Evolutionary conservation across 2,888 invertebrate species (phyloP).

Genomic region (Meteorus colon): DNA sequence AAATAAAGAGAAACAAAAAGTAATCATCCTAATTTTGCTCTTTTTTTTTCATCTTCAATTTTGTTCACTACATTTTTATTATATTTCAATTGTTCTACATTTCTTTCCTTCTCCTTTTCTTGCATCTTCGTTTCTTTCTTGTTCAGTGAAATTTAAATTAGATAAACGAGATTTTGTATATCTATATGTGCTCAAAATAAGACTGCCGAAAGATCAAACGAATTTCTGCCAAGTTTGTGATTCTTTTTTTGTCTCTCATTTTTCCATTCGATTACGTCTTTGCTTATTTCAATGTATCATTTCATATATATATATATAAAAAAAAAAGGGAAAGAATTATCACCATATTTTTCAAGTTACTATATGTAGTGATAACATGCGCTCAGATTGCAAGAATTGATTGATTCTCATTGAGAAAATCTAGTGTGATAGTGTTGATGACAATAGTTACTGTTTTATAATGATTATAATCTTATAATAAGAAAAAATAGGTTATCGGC

Average conservation of each 20-base stretch:
- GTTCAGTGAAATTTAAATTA: slow-evolving; percentile 11
- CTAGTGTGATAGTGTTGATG: slow-evolving; percentile 42
- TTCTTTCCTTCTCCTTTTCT: background rate
- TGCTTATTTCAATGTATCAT: background rate
- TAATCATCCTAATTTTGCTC: slow-evolving; percentile 28
- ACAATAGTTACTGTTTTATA: slow-evolving; percentile 34
- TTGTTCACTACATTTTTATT: slow-evolving; percentile 8
- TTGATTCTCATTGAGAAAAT: slow-evolving; percentile 28
- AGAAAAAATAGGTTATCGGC: slow-evolving; percentile 12
- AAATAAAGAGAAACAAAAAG: slow-evolving; percentile 14
- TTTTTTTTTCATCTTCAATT: slow-evolving; percentile 35
- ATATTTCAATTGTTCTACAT: slow-evolving; percentile 11
- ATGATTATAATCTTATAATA: slow-evolving; percentile 23
- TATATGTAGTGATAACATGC: slow-evolving; percentile 36
- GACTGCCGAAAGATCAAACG: slow-evolving; percentile 43
- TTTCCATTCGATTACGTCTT: background rate
- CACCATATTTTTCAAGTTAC: slow-evolving; percentile 8
- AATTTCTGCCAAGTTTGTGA: background rate
- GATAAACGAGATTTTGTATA: slow-evolving; percentile 26
- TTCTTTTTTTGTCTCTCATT: background rate
- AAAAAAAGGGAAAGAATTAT: slow-evolving; percentile 17
- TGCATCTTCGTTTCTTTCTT: background rate
- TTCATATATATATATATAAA: slow-evolving; percentile 19
- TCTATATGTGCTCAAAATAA: slow-evolving; percentile 43
- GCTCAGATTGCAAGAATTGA: slow-evolving; percentile 35